phyloP scores from a whole-genome alignment of 2,888 invertebrate species.

The Rhorus exstirpatorius region DNA sequence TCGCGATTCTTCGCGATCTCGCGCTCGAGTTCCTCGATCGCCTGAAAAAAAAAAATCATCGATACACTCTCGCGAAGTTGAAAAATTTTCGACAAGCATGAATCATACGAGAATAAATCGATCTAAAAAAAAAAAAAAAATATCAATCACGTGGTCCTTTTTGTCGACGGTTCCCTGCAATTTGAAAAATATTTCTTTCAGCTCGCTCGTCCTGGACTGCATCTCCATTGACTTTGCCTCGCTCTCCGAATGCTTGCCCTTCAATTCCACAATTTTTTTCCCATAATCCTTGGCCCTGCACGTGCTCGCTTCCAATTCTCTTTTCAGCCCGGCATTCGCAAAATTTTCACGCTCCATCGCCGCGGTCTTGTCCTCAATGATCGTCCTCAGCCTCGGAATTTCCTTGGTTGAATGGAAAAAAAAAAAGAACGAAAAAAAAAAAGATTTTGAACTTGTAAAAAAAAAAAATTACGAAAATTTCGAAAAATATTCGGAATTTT shows the following conservation, averaged over 20 bases:
- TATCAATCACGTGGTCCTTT: conserved; percentile 77
- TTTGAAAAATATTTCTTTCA: conserved; percentile 72
- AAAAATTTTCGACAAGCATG: too few species aligned
- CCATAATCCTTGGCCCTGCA: conserved; percentile 73
- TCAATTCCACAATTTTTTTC: conserved; percentile 74
- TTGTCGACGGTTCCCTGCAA: conserved; percentile 77
- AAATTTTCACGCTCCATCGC: conserved; percentile 73
- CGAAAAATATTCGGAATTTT: neutral
- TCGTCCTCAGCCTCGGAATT: conserved; percentile 79
- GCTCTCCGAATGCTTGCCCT: conserved; percentile 67
- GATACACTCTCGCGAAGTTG: too few species aligned
- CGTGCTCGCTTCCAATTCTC: conserved; percentile 74
- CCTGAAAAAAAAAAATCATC: conserved; percentile 70
- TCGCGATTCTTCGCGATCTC: conserved; percentile 78
- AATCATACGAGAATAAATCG: too few species aligned
- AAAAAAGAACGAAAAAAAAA: neutral
- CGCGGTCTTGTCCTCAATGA: conserved; percentile 78
- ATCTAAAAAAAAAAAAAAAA: too few species aligned
- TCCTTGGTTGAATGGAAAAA: conserved; percentile 73
- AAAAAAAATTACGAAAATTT: too few species aligned
- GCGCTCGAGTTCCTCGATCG: conserved; percentile 77
- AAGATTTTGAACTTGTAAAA: too few species aligned
- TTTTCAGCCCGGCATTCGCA: conserved; percentile 66
- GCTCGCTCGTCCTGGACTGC: conserved; percentile 71
- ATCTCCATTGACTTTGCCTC: conserved; percentile 71